Percentiles rank a stretch among this genome's conserved stretches.
phyloP scores from a whole-genome alignment of 2,113 vertebrate species.

The Alouatta palliata region DNA sequence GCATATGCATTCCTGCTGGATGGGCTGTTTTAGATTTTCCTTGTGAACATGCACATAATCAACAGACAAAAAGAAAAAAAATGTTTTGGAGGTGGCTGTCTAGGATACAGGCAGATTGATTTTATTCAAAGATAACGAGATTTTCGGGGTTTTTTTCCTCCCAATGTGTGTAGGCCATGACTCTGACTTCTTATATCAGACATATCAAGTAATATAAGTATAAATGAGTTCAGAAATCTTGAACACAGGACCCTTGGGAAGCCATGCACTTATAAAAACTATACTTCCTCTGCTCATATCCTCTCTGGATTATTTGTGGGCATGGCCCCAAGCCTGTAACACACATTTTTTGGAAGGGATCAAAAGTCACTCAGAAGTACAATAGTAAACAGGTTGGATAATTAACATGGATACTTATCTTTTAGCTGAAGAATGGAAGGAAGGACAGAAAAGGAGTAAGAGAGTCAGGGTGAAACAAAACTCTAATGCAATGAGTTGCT shows the following conservation, averaged over 20 bases:
- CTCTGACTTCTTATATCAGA: conserved; percentile 56
- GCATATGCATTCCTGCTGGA: conserved; percentile 57
- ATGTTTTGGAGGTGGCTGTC: conserved; percentile 56
- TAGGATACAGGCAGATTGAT: conserved; percentile 51
- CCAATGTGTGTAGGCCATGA: conserved; percentile 27
- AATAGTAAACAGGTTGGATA: neutral
- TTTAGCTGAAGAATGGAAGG: neutral
- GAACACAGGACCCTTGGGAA: neutral
- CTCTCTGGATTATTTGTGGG: neutral
- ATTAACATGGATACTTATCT: neutral
- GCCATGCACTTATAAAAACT: neutral
- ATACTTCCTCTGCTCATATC: rapidly evolving
- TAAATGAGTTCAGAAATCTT: conserved; percentile 15
- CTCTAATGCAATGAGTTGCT: neutral
- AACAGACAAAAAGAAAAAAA: conserved; percentile 57
- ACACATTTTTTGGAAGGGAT: neutral
- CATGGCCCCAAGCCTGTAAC: neutral
- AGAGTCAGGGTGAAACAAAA: neutral
- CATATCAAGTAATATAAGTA: neutral
- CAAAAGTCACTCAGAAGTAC: neutral
- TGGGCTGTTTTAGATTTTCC: conserved; percentile 52
- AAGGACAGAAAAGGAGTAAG: neutral
- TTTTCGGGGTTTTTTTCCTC: neutral
- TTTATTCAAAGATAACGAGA: conserved; percentile 59
- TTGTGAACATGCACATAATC: conserved; percentile 3